A percentile compares a stretch with the other conserved stretches of the same genome.
Evolutionary conservation across 2,797 vertebrate genomes (phyloP).

Genomic region (Myoxocephalus aenaeus): DNA sequence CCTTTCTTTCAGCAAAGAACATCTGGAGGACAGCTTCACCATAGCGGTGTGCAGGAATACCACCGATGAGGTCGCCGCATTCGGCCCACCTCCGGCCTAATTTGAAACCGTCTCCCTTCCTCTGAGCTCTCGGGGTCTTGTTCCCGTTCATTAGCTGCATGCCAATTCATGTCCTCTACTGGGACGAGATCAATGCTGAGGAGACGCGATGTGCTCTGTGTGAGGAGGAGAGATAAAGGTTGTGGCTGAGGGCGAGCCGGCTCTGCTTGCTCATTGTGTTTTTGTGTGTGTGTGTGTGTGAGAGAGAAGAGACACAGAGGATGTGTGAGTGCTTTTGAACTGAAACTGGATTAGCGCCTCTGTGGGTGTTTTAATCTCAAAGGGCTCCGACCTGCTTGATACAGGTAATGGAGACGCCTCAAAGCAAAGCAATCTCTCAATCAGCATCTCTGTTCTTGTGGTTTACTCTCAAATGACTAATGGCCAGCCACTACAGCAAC

Average conservation of each 20-base stretch:
- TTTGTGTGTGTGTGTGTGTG: conserved; percentile 24
- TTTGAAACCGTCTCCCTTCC: conserved; percentile 39
- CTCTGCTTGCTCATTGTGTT: conserved; percentile 44
- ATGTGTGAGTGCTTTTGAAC: conserved; percentile 37
- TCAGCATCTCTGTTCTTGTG: background rate
- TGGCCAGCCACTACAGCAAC: too few relatives aligned
- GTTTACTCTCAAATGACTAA: background rate
- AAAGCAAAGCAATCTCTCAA: background rate
- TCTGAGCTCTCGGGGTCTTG: conserved; percentile 12
- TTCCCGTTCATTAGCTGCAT: conserved; percentile 51
- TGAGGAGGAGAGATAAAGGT: conserved; percentile 43
- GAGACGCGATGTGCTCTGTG: conserved; percentile 49
- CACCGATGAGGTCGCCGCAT: conserved; percentile 36
- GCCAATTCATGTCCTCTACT: conserved; percentile 45
- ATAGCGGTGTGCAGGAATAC: conserved; percentile 15
- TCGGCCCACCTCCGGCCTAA: conserved; percentile 20
- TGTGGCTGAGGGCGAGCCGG: conserved; percentile 22
- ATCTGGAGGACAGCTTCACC: conserved; percentile 27
- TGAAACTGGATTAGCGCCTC: conserved; percentile 53
- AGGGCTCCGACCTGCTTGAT: conserved; percentile 28
- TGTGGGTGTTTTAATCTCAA: conserved; percentile 47
- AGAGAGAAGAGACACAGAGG: conserved; percentile 22
- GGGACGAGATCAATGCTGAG: conserved; percentile 43
- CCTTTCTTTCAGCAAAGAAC: background rate
- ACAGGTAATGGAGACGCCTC: conserved; percentile 37